Evolutionary conservation across 2,888 invertebrate genomes (phyloP).

Genomic region (Chrysotoxum bicinctum): DNA sequence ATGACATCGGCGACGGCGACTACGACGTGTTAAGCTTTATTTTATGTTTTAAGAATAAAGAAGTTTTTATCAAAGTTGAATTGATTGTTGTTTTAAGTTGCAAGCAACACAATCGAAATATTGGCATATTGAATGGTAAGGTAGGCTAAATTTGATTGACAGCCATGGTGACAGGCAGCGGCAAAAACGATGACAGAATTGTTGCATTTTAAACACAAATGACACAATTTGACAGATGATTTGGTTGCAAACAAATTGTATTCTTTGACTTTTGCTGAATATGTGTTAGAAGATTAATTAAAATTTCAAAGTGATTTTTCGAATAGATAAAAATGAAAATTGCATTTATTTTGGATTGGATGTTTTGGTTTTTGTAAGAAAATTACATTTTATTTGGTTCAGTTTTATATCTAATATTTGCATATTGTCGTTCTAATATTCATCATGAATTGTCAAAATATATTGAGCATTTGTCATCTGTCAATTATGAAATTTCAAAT

Average conservation of each 20-base stretch:
- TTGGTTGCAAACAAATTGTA: slow-evolving; percentile 45
- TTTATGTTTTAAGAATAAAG: slow-evolving; percentile 19
- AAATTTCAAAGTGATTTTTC: background rate
- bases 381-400: no score
- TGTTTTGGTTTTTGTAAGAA: no score
- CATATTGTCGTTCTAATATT: no score
- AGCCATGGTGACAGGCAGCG: slow-evolving; percentile 54
- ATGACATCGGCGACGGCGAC: slow-evolving; percentile 26
- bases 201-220: slow-evolving; percentile 40
- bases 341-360: no score
- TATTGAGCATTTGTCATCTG: no score
- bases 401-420: no score
- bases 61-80: background rate
- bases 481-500: no score
- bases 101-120: background rate
- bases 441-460: no score
- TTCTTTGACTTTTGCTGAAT: slow-evolving; percentile 21
- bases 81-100: slow-evolving; percentile 2
- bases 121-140: slow-evolving; percentile 51
- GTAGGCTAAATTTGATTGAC: slow-evolving; percentile 66
- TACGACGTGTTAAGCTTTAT: slow-evolving; percentile 1
- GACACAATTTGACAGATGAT: slow-evolving; percentile 57
- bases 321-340: no score
- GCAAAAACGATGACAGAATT: slow-evolving; percentile 60
- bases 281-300: background rate